A percentile compares a stretch with the other conserved stretches of the same genome.
phyloP scores from a whole-genome alignment of 64 coral and sea anemone species.

The Montipora sp. region DNA sequence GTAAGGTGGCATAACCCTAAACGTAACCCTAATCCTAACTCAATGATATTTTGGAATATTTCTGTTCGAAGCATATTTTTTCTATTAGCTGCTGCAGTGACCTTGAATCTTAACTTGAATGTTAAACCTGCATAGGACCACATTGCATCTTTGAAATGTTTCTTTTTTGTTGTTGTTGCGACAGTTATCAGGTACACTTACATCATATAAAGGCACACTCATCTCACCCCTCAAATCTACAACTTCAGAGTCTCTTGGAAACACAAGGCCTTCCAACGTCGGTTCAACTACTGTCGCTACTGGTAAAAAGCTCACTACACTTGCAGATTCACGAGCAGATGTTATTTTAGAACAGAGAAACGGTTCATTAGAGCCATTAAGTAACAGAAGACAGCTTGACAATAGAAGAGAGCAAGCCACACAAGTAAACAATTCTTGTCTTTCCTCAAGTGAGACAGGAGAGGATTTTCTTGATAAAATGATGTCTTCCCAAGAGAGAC shows the following conservation, averaged over 20 bases:
- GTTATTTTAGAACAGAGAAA: neutral
- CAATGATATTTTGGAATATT: no score
- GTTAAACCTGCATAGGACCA: no score
- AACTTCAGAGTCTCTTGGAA: neutral
- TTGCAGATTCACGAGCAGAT: neutral
- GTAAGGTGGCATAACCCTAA: no score
- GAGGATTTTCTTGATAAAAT: neutral
- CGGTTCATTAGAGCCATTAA: neutral
- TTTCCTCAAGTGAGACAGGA: neutral
- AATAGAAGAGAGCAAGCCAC: neutral
- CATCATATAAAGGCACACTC: neutral
- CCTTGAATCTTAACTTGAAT: no score
- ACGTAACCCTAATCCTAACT: no score
- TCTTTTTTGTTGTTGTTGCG: no score
- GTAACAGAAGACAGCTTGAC: neutral
- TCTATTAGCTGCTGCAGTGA: no score
- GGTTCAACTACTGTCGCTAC: neutral
- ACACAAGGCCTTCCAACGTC: neutral
- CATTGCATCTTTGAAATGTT: neutral
- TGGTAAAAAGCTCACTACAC: neutral
- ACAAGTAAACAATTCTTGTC: neutral
- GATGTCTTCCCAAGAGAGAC: neutral
- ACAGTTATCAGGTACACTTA: neutral
- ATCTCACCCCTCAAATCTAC: neutral
- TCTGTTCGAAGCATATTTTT: no score